phyloP scores from a whole-genome alignment of 2,797 vertebrate species.

The Carapus acus region DNA sequence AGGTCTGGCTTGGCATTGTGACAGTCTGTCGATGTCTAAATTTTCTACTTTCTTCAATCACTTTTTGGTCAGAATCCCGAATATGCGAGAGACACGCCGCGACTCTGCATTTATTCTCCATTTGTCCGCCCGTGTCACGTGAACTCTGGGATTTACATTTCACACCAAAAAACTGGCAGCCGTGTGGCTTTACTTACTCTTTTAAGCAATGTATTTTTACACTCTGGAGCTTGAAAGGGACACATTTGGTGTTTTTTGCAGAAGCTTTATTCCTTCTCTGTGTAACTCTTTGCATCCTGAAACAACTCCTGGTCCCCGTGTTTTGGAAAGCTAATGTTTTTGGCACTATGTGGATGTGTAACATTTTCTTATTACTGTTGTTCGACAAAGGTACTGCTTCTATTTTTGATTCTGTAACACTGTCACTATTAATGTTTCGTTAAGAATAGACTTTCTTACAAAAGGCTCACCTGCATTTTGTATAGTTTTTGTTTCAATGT shows the following conservation, averaged over 20 bases:
- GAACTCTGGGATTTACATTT: conserved; percentile 51
- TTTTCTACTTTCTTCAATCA: too few relatives aligned
- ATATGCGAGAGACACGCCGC: too few relatives aligned
- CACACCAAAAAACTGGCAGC: conserved; percentile 56
- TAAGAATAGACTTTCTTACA: conserved; percentile 44
- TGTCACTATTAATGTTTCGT: conserved; percentile 33
- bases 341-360: conserved; percentile 56
- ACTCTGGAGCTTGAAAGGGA: conserved; percentile 49
- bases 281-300: conserved; percentile 52
- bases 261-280: conserved; percentile 46
- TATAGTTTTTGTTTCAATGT: conserved; percentile 58
- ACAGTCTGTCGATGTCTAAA: too few relatives aligned
- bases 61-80: too few relatives aligned
- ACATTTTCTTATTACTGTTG: conserved; percentile 47
- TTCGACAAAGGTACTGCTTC: conserved; percentile 52
- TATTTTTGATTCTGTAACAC: conserved; percentile 53
- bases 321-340: conserved; percentile 61
- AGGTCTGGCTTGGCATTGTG: too few relatives aligned
- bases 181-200: conserved; percentile 17
- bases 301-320: conserved; percentile 52
- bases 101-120: too few relatives aligned
- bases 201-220: too few relatives aligned
- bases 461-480: conserved; percentile 47
- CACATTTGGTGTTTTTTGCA: conserved; percentile 54
- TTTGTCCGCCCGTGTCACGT: background rate